Conservation (phyloP, 2,113 vertebrate species). For the Cyanoderma ruficeps region DNA sequence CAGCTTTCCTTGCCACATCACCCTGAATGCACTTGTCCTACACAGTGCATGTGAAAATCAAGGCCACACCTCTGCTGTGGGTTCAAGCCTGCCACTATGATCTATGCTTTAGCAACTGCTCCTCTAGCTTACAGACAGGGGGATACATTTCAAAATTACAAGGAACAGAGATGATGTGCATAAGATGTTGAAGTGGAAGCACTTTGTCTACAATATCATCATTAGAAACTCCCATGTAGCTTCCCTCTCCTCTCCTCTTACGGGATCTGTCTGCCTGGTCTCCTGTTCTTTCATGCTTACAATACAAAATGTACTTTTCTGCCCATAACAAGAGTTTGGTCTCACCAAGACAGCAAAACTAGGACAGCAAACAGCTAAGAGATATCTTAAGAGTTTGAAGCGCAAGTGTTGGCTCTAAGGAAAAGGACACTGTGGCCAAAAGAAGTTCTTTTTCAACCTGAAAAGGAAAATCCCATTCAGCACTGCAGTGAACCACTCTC, state of each 20-base stretch:
- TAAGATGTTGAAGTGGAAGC: neutral
- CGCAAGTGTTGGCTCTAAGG: neutral
- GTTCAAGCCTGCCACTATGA: neutral
- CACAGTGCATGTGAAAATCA: neutral
- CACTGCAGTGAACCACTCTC: neutral
- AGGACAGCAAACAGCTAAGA: neutral
- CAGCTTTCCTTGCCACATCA: neutral
- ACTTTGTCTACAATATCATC: neutral
- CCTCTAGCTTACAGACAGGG: neutral
- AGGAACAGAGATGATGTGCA: neutral
- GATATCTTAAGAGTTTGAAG: neutral
- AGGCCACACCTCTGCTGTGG: neutral
- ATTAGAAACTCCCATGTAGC: neutral
- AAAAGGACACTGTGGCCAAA: neutral
- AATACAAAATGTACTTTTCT: neutral
- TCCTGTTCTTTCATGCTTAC: neutral
- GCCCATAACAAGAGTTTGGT: neutral
- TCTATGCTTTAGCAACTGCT: neutral
- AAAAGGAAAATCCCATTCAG: neutral
- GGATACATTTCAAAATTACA: neutral
- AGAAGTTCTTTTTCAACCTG: neutral
- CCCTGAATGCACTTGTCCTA: neutral
- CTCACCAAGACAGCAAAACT: neutral
- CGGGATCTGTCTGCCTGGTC: rapidly evolving
- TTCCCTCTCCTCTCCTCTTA: neutral